phyloP scores from a whole-genome alignment of 2,113 vertebrate species.

The Menura novaehollandiae region DNA sequence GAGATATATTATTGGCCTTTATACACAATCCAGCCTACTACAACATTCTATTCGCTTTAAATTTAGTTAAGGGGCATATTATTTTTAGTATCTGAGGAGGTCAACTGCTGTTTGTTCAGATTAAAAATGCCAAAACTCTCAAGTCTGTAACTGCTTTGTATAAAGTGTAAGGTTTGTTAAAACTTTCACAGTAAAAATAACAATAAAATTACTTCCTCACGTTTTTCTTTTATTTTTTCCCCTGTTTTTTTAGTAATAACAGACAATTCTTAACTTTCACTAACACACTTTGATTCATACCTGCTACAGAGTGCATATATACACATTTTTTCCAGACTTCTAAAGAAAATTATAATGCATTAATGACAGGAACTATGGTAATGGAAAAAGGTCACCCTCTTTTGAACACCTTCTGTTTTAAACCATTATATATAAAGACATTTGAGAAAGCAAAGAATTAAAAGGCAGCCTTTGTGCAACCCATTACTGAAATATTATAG shows the following conservation, averaged over 20 bases:
- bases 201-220: conserved; percentile 67
- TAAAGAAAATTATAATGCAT: conserved; percentile 87
- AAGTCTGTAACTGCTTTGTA: conserved; percentile 60
- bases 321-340: conserved; percentile 81
- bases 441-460: conserved; percentile 85
- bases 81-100: conserved; percentile 59
- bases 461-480: conserved; percentile 83
- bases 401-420: conserved; percentile 85
- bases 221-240: background rate
- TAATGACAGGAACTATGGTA: conserved; percentile 87
- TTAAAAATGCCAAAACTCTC: conserved; percentile 57
- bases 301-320: conserved; percentile 74
- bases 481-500: conserved; percentile 87
- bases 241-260: conserved; percentile 60
- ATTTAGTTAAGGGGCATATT: conserved; percentile 56
- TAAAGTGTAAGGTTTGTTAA: conserved; percentile 65
- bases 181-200: conserved; percentile 67
- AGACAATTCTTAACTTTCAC: conserved; percentile 75
- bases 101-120: conserved; percentile 13
- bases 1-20: conserved; percentile 30
- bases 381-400: conserved; percentile 88
- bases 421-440: conserved; percentile 84
- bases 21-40: conserved; percentile 38
- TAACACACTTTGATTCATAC: conserved; percentile 79
- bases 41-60: conserved; percentile 37